Evolutionary conservation across 2,113 vertebrate species (phyloP), one percentile per base, ranked within the genome.

Genomic region (Cryptomyrus ogoouensis): DNA sequence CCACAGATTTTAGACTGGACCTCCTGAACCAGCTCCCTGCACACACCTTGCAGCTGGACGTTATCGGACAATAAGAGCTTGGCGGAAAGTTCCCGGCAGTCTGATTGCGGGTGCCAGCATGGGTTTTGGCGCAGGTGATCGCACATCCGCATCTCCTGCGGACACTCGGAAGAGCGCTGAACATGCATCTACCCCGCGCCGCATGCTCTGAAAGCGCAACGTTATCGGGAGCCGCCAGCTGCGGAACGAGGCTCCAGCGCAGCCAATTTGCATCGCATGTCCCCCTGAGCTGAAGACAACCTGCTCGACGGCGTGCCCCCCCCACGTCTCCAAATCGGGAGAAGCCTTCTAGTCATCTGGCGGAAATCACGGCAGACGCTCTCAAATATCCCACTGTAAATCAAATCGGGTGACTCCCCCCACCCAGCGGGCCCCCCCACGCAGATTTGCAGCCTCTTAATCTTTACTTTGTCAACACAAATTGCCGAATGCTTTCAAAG

Each of bases 241-340:
- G 91, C 49, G 24, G 70, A 62, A 39, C 84, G 47, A 50, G 12
- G 24, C n/a, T 12, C 56, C 42, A 24, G 87, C 8, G 39, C 83
- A 87, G 52, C 85, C 56, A 47, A 91, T 91, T 91, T 89, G 62
- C 89, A 92, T 90, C 47, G 50, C 91, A 92, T 91, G 24, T 90
- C 86, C 88, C 52, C 58, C 77, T 90, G 87, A 44, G 53, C 85
- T 84, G 89, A 46, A 70, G 91, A 90, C 24, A 88, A 49, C 87
- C 44, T 83, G 77, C 80, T 24, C 21, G 35, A 39, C 2, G 49
- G 5, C 35, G 46, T 3, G 49, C 70, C 35, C 15, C 5, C 4
- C 47, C 35, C 17, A 35, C 15, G 39, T 58, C 58, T 24, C 24
- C 15, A 52, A 35, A 27, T 19, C 47, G 17, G 8, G 47, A 15